Base-by-base conservation (phyloP, 1,140 invertebrate species). In the Epicauta chinensis region DNA sequence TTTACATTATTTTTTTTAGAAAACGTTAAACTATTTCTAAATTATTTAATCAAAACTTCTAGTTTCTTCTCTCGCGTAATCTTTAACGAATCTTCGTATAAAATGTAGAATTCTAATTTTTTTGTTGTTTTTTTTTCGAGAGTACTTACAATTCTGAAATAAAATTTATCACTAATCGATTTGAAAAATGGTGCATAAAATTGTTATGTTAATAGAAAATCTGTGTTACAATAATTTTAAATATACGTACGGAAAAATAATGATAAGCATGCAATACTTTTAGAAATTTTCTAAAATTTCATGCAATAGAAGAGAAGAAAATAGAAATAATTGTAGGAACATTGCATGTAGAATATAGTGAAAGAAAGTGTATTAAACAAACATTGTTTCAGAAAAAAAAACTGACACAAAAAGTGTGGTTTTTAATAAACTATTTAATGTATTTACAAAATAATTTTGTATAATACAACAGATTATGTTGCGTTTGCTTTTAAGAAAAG, bases 351-450 rank as follows among this genome's bases (percentile, higher is more conserved):
- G 32, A 34, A 34, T n/a, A 34, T n/a, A 61, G 49, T 60, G 47
- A 45, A 53, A 55, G 48, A 57, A 50, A 47, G 51, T 57, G 58
- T 51, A 46, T 59, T 45, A 55, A 45, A 57, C 51, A 45, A 47
- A 52, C 48, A 61, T 37, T 45, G 45, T 58, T 37, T 52, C 49
- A n/a, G 12, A 34, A 30, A 30, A 30, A 58, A 56, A 60, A 58
- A 61, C 55, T 60, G 51, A 51, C 59, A 61, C 59, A 61, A 53
- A 56, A 59, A 61, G 58, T 57, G 55, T 57, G 55, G 40, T 48
- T 36, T 40, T 49, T 49, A 32, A 43, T 4, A 47, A 2, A 38
- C 35, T 40, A 23, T 39, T 40, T 30, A 17, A 39, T 14, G 2
- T 48, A 39, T 48, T n/a, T 40, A 30, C 36, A 49, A 34, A n/a